phyloP scores from a whole-genome alignment of 1,140 invertebrate genomes.

The Drosophila takahashii region DNA sequence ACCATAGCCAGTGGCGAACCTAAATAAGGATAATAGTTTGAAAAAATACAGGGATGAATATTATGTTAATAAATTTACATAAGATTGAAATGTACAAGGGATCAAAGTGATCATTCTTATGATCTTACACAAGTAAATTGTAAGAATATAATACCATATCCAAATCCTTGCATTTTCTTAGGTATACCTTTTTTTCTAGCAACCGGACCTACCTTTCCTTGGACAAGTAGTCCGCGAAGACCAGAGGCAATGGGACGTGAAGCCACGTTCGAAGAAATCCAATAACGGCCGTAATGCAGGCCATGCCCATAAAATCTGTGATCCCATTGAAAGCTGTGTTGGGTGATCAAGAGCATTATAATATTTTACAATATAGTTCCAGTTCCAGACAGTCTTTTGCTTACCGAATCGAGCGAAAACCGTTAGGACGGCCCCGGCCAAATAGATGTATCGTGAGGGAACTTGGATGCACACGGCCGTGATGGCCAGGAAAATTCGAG shows the following conservation, averaged over 20 bases:
- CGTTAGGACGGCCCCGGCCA: slow-evolving; percentile 85
- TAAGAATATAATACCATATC: too few species aligned
- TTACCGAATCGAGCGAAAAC: slow-evolving; percentile 86
- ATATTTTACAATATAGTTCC: background rate
- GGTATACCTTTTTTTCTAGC: too few species aligned
- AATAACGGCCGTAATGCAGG: slow-evolving; percentile 85
- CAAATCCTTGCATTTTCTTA: too few species aligned
- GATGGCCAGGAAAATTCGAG: slow-evolving; percentile 85
- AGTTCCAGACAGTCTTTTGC: background rate
- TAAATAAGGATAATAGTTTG: slow-evolving; percentile 16
- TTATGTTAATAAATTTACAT: background rate
- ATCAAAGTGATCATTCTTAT: too few species aligned
- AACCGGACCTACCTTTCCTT: slow-evolving; percentile 85
- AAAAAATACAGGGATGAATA: too few species aligned
- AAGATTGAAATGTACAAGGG: too few species aligned
- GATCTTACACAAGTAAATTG: too few species aligned
- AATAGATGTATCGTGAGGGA: slow-evolving; percentile 86
- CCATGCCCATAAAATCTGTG: slow-evolving; percentile 73
- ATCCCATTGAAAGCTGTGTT: slow-evolving; percentile 70
- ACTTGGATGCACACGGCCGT: slow-evolving; percentile 85
- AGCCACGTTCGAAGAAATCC: slow-evolving; percentile 86
- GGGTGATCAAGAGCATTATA: background rate
- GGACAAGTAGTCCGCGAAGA: slow-evolving; percentile 87
- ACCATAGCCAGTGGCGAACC: slow-evolving; percentile 88
- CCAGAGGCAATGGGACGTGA: slow-evolving; percentile 86